Evolutionary conservation across 2,113 vertebrate genomes (phyloP), one percentile per base, ranked within the genome.

Genomic region (Hyperopisus bebe): DNA sequence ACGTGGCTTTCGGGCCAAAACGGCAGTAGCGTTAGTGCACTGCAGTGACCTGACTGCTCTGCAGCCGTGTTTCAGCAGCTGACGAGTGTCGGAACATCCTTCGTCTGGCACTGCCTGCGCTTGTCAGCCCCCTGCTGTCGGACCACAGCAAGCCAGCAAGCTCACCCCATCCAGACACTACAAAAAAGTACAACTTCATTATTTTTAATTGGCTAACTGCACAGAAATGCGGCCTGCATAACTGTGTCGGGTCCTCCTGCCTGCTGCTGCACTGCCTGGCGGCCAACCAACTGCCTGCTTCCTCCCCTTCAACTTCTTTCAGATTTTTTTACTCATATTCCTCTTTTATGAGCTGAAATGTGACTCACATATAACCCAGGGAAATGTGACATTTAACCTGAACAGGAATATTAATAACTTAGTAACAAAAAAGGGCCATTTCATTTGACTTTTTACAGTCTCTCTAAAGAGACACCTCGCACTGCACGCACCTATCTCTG

Each of bases 141-240:
- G 11, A 35, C 13, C 74, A 80, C 74, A 80, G 74, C 74, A 42
- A 27, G 74, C 74, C 74, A 80, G 74, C 74, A 19, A 80, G 31
- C 35, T 19, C 31, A 5, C 31, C 74, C 74, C 13, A 80, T 39
- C 35, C 35, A 80, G 35, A 35, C 74, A 17, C 70, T 42, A 42
- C 74, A 19, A 80, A 80, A 39, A 80, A 80, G 74, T 80, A 80
- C 74, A 80, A 80, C 74, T 80, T 42, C 74, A 80, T 80, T 80
- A 80, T 80, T 80, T 80, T 80, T 80, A 80, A 80, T 80, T 80
- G 74, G 74, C 13, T 80, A 80, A 80, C 35, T 80, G 35, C 74
- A 80, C 74, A 80, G 74, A 80, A 80, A 80, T 80, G 35, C 74
- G 42, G 13, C 35, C 74, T 80, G 35, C 10, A 5, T 80, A 19